A percentile compares a stretch with the other conserved stretches of the same genome.
Conservation (phyloP, 2,888 invertebrate species). For the Pecten maximus region DNA sequence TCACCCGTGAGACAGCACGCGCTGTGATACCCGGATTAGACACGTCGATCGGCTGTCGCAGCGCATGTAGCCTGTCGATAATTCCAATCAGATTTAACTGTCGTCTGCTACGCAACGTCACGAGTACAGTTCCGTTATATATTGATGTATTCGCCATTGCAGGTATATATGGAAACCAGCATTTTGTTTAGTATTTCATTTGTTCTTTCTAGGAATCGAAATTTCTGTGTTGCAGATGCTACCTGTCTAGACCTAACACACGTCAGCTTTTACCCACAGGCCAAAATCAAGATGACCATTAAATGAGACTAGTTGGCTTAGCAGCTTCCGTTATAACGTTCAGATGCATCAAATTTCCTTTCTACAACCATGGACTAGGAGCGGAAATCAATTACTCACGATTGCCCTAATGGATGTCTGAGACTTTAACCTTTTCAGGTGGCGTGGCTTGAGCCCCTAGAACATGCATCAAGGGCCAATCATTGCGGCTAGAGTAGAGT, state of each 20-base stretch:
- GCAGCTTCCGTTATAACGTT: background rate
- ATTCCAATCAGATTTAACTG: conserved; percentile 17
- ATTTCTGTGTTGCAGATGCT: background rate
- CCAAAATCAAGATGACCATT: conserved; percentile 2
- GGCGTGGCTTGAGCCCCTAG: conserved; percentile 30
- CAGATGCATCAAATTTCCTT: conserved; percentile 27
- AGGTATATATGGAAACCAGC: background rate
- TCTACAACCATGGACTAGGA: background rate
- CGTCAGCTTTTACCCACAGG: background rate
- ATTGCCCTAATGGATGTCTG: conserved; percentile 29
- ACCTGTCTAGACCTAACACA: background rate
- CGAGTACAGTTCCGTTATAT: background rate
- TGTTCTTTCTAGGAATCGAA: background rate
- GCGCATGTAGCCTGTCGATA: background rate
- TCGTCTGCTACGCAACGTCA: background rate
- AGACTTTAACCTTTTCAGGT: conserved; percentile 35
- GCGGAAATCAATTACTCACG: background rate
- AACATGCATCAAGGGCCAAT: conserved; percentile 33
- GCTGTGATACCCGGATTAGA: background rate
- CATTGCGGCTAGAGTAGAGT: background rate
- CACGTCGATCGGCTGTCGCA: background rate
- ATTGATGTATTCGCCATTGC: background rate
- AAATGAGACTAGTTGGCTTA: background rate
- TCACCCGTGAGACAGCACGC: background rate
- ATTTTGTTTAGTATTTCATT: conserved; percentile 21